A percentile compares a stretch with the other conserved stretches of the same genome.
Conservation (phyloP, 1,140 invertebrate species). For the Eriosoma lanigerum region DNA sequence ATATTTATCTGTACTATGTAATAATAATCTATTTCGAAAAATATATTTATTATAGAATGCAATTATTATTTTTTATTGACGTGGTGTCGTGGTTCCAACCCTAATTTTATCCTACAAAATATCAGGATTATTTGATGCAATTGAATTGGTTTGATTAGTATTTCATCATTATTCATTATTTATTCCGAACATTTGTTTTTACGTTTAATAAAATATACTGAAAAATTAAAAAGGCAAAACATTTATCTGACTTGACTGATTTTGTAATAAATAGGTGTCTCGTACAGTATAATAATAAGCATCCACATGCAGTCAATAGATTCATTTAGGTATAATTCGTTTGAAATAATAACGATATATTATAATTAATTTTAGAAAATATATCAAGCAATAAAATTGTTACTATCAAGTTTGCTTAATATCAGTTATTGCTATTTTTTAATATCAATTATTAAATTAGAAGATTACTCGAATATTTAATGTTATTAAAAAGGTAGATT, state of each 20-base stretch:
- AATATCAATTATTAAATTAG: not conserved
- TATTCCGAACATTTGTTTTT: not conserved
- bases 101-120: not conserved
- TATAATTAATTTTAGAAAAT: no score
- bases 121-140: not conserved
- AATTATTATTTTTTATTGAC: not conserved
- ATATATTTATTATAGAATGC: not conserved
- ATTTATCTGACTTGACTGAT: no score
- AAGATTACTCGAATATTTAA: not conserved
- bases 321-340: no score
- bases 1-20: not conserved
- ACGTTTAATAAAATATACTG: not conserved
- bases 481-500: not conserved
- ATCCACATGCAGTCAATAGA: no score
- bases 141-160: not conserved
- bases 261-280: not conserved
- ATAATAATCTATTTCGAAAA: not conserved
- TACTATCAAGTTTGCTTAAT: no score
- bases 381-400: no score
- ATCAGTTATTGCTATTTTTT: no score
- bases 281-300: not conserved
- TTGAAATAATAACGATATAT: no score
- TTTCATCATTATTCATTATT: not conserved
- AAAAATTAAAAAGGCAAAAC: no score
- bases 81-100: not conserved